Evolutionary conservation across 1,140 invertebrate genomes (phyloP).

Genomic region (Pygmarrhopalites habei): DNA sequence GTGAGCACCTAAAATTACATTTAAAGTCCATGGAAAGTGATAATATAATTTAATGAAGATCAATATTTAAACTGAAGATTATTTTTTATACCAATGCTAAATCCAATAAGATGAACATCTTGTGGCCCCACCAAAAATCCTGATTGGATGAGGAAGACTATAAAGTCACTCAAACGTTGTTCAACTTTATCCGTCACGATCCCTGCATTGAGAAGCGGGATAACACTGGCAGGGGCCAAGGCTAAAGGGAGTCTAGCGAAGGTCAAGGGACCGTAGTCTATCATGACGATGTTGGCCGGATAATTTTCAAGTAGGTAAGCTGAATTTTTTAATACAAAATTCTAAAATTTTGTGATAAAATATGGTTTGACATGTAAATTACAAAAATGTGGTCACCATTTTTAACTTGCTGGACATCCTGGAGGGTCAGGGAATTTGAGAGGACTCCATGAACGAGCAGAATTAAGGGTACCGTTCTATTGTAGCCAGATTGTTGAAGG

Average conservation of each 20-base stretch:
- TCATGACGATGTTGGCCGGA: conserved; percentile 13
- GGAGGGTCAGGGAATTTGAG: background rate
- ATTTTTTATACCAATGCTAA: background rate
- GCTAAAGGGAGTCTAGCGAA: background rate
- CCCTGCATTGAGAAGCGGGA: background rate
- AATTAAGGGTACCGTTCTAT: no score
- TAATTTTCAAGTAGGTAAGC: background rate
- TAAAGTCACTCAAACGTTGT: conserved; percentile 1
- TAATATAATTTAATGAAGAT: no score
- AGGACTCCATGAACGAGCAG: background rate
- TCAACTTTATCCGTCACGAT: background rate
- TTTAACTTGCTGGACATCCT: conserved; percentile 7
- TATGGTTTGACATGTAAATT: no score
- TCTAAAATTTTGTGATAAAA: no score
- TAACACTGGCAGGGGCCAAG: background rate
- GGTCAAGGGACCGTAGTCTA: conserved; percentile 13
- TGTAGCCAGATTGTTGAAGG: no score
- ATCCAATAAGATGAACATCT: conserved; percentile 18
- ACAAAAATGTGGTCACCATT: background rate
- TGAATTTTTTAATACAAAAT: no score
- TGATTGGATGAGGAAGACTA: conserved; percentile 1
- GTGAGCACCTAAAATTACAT: conserved; percentile 19
- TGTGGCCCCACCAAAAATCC: background rate
- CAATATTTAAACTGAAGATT: no score
- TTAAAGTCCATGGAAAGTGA: no score